Percentiles rank a stretch among this genome's conserved stretches.
phyloP scores from a whole-genome alignment of 2,113 vertebrate species.

The Stomatorhinus ivindoensis region DNA sequence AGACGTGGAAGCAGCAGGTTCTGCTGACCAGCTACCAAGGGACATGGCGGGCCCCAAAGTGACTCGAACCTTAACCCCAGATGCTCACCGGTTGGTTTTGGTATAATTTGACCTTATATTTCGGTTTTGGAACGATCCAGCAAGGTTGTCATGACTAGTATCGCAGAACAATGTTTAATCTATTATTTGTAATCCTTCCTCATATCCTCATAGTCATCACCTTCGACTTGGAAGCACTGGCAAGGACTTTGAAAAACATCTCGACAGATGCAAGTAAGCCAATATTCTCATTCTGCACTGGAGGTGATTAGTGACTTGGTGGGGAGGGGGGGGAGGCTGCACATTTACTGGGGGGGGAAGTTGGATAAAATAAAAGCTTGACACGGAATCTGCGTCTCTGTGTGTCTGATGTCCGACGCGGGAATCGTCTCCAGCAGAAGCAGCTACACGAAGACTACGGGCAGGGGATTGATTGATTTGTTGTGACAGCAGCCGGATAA shows the following conservation, averaged over 20 bases:
- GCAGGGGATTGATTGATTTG: constrained; percentile 99
- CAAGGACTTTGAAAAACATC: neutral
- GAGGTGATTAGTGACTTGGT: constrained; percentile 77
- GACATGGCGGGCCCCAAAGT: too few species aligned
- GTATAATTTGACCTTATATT: neutral
- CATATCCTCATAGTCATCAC: neutral
- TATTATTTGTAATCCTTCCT: neutral
- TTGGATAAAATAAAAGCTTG: constrained; percentile 88
- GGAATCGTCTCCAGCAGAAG: constrained; percentile 66
- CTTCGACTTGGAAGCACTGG: neutral
- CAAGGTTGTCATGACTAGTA: neutral
- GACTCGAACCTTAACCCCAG: neutral
- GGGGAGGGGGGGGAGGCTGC: constrained; percentile 54
- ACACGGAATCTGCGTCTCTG: constrained; percentile 83
- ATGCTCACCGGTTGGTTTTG: neutral
- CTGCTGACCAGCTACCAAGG: neutral
- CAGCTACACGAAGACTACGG: constrained; percentile 83
- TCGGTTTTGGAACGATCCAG: neutral
- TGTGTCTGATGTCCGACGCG: constrained; percentile 90
- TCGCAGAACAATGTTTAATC: neutral
- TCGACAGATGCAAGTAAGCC: neutral
- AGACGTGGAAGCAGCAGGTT: neutral
- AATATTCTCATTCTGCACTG: constrained; percentile 1
- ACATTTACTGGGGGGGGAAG: constrained; percentile 62
- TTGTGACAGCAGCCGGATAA: constrained; percentile 99